Evolutionary conservation across 1,140 invertebrate species (phyloP), one percentile per base, ranked within the genome.

Genomic region (Magallana ariakensis): DNA sequence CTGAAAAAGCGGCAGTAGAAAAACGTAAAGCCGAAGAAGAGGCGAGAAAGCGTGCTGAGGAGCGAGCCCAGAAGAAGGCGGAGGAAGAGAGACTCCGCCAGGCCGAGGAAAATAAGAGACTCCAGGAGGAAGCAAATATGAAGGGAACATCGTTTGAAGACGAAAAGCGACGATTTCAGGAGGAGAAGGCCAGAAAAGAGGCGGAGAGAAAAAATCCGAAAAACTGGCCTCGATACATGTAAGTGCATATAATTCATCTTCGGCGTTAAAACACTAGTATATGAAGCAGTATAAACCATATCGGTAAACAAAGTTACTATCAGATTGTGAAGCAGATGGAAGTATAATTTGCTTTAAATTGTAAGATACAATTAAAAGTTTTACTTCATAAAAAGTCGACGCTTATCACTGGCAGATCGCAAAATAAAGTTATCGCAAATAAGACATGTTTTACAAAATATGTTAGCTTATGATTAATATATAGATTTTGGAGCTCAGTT

Each of bases 221-320:
- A 10, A 91, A 91, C 83, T 92, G 92, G 92, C 92, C 91, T 26
- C 66, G 88, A 80, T 91, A 88, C 82, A 89, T 91, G 92, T 92
- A 87, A 89, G 81, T 0, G 0, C 33, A 33, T 33, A 33, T 4
- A 33, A 33, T 33, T 33, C 33, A 1, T 1, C 4, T 33, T 33
- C 0, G 0, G 4, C 0, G 33, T 33, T 33, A 33, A 33, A 33
- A 33, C 0, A 33, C 0, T 33, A 33, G 33, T 33, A 33, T 1
- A 33, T 33, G 4, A 33, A 33, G 33, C 33, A 4, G 33, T 33
- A 33, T 33, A 33, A 33, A 4, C 33, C 33, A 0, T 0, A 1
- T 33, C 33, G 0, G 33, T 33, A 33, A 33, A 33, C 33, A n/a
- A n/a, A n/a, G n/a, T 33, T 33, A 0, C 1, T 33, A 33, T 33